Evolutionary conservation across 2,113 vertebrate genomes (phyloP), one percentile per base, ranked within the genome.

Genomic region (Scophthalmus maximus): DNA sequence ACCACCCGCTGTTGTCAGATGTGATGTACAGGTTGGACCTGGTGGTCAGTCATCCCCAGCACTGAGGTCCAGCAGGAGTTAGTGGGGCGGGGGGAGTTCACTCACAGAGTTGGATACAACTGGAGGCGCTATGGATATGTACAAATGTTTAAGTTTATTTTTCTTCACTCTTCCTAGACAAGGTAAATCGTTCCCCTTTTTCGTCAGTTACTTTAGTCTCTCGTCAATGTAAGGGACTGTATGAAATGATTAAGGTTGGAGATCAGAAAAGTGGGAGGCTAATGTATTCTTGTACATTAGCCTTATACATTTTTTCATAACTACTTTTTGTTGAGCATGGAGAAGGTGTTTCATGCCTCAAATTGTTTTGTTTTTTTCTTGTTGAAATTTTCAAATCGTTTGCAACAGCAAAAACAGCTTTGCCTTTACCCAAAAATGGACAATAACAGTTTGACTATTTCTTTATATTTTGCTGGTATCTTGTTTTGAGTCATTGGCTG

Each of bases 131-230:
- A 92, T 93, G 90, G 78, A 87, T 78, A 7, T 79, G 14, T 74
- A 78, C 71, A 88, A 23, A 62, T 86, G 53, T 64, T 64, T 91
- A 11, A 74, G 74, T 11, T 23, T 90, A 74, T 66, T 93, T 55
- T 73, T 87, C 55, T 52, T 91, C 51, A 66, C 64, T 34, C 44
- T 84, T 57, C 34, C 71, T 58, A 57, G 56, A 15, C 73, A 78
- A 88, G 92, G 92, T 93, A 88, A 90, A 49, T 14, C 4, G 3
- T 50, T 69, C 66, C 4, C 5, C 0, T 4, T 30, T 15, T 8
- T 59, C n/a, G 57, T 2, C 32, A 55, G 40, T 38, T 62, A 27
- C 23, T 40, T 27, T 75, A 60, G 65, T 6, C n/a, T n/a, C n/a
- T n/a, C n/a, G n/a, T n/a, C n/a, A n/a, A n/a, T n/a, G n/a, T n/a